Conservation (phyloP, 2,797 vertebrate genomes). For the Squalus acanthias region DNA sequence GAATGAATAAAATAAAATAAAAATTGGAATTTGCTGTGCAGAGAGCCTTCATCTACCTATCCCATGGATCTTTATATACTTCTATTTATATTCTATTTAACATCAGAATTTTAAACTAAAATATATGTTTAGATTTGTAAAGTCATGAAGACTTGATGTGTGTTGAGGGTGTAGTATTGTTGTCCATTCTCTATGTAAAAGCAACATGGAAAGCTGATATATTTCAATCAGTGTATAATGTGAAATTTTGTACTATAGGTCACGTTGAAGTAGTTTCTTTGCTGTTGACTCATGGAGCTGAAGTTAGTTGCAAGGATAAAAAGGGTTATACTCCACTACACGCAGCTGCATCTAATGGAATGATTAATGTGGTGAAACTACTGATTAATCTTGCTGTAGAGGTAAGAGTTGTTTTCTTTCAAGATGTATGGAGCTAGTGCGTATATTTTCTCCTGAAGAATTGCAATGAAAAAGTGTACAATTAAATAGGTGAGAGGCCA, state of each 20-base stretch:
- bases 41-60: not conserved
- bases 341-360: conserved; percentile 84
- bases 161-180: not conserved
- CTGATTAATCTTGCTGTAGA: conserved; percentile 88
- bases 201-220: not conserved
- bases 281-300: conserved; percentile 86
- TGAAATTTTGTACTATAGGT: conserved; percentile 56
- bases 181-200: not conserved
- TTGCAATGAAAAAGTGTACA: not conserved
- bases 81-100: not conserved
- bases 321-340: conserved; percentile 93
- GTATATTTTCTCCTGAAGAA: not conserved
- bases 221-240: not conserved
- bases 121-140: not conserved
- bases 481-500: not conserved
- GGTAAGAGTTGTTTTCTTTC: conserved; percentile 56
- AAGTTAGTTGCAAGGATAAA: conserved; percentile 92
- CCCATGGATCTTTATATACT: not conserved
- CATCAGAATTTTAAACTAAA: not conserved
- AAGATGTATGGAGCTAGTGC: not conserved
- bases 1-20: not conserved
- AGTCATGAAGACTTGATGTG: too few relatives aligned
- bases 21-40: not conserved
- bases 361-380: conserved; percentile 85
- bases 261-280: conserved; percentile 86